phyloP scores from a whole-genome alignment of 2,113 vertebrate species.

The Bubo blakistoni region DNA sequence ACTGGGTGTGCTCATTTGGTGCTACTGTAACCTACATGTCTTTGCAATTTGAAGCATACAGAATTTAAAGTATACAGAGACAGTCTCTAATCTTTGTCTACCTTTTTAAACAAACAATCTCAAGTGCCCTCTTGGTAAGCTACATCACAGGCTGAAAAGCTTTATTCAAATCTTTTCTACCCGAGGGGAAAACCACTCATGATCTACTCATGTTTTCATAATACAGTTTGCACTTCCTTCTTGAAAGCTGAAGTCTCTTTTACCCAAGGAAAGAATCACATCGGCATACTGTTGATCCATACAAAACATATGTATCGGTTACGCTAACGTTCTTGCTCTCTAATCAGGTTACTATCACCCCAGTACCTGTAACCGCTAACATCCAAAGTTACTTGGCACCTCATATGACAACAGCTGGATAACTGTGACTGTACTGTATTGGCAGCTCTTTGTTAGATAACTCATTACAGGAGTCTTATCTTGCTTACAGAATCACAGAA shows the following conservation, averaged over 20 bases:
- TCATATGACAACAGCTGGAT: not conserved
- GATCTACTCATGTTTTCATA: not conserved
- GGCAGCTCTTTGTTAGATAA: not conserved
- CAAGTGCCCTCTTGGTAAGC: not conserved
- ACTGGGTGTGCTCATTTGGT: not conserved
- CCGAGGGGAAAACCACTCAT: not conserved
- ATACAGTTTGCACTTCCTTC: not conserved
- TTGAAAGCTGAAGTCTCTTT: not conserved
- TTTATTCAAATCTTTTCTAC: not conserved
- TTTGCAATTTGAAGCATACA: not conserved
- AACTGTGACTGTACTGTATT: not conserved
- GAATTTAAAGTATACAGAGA: not conserved
- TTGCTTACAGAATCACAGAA: not conserved
- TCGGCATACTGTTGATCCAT: not conserved
- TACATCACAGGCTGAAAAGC: not conserved
- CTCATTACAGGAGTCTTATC: not conserved
- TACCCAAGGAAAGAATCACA: not conserved
- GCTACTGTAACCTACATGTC: not conserved
- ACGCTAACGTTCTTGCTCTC: not conserved
- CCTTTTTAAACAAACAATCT: not conserved
- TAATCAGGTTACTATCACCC: not conserved
- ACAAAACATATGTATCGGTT: not conserved
- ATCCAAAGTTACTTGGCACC: not conserved
- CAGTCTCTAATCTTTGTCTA: not conserved
- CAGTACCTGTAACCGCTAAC: not conserved